phyloP scores from a whole-genome alignment of 2,888 invertebrate genomes.

The Nebria salina region DNA sequence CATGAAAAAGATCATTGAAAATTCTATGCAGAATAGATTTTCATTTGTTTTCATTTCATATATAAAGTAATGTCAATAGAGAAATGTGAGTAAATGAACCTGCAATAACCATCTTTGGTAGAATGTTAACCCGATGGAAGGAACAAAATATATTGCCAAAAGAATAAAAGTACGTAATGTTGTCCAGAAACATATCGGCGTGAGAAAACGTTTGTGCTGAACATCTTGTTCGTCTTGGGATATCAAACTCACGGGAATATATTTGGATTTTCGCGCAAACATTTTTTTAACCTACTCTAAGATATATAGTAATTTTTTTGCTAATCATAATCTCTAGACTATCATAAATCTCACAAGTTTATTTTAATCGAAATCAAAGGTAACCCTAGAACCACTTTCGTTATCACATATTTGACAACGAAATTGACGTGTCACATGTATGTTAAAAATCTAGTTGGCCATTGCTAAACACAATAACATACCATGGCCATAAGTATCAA shows the following conservation, averaged over 20 bases:
- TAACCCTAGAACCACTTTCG: neutral
- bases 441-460: neutral
- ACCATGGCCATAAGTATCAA: no score
- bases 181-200: constrained; percentile 58
- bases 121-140: constrained; percentile 96
- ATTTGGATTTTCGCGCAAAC: constrained; percentile 37
- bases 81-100: constrained; percentile 62
- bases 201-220: constrained; percentile 55
- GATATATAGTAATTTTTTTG: constrained; percentile 10
- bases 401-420: neutral
- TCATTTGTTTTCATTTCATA: no score
- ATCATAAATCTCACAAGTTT: neutral
- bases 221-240: constrained; percentile 54
- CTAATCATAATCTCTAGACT: neutral
- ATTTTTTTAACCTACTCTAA: constrained; percentile 18
- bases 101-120: constrained; percentile 94
- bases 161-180: constrained; percentile 63
- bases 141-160: constrained; percentile 85
- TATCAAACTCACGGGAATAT: constrained; percentile 37
- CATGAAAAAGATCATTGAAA: no score
- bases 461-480: no score
- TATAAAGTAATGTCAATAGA: neutral
- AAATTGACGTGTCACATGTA: constrained; percentile 5
- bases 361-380: neutral
- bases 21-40: no score